Evolutionary conservation across 1,140 invertebrate genomes (phyloP).

Genomic region (Marisa cornuarietis): DNA sequence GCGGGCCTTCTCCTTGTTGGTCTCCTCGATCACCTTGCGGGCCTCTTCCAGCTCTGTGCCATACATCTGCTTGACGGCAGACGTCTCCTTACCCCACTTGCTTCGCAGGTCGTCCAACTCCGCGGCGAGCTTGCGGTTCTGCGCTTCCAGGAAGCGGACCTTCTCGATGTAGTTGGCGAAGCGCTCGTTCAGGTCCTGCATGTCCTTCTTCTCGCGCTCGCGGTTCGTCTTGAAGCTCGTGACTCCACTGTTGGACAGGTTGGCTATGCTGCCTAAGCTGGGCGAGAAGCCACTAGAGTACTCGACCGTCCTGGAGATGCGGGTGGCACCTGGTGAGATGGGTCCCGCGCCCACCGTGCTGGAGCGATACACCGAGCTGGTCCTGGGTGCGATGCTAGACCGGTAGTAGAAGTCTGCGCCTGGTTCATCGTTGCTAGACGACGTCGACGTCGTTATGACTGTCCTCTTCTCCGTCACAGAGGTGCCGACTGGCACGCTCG

Average conservation of each 20-base stretch:
- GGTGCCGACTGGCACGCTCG: constrained; percentile 10
- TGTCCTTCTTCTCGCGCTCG: constrained; percentile 68
- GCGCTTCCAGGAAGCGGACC: constrained; percentile 68
- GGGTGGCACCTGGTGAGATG: constrained; percentile 30
- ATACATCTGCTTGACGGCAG: constrained; percentile 68
- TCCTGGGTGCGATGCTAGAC: constrained; percentile 41
- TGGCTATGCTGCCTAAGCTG: constrained; percentile 19
- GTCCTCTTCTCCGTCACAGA: constrained; percentile 55
- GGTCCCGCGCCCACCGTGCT: constrained; percentile 12
- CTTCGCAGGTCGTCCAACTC: constrained; percentile 66
- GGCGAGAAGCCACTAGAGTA: constrained; percentile 26
- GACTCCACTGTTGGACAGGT: constrained; percentile 52
- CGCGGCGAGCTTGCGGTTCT: constrained; percentile 67
- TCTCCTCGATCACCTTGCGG: constrained; percentile 61
- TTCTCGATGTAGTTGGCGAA: constrained; percentile 70
- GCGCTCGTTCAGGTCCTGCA: constrained; percentile 68
- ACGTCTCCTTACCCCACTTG: constrained; percentile 68
- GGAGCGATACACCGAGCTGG: constrained; percentile 10
- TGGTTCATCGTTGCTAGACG: constrained; percentile 19
- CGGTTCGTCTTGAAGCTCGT: constrained; percentile 60
- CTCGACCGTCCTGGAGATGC: constrained; percentile 33
- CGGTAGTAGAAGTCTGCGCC: constrained; percentile 41
- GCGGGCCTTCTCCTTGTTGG: constrained; percentile 58
- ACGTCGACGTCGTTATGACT: constrained; percentile 48
- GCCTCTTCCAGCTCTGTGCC: constrained; percentile 66